phyloP scores from a whole-genome alignment of 2,797 vertebrate genomes.

The Euphonia xanthogaster region DNA sequence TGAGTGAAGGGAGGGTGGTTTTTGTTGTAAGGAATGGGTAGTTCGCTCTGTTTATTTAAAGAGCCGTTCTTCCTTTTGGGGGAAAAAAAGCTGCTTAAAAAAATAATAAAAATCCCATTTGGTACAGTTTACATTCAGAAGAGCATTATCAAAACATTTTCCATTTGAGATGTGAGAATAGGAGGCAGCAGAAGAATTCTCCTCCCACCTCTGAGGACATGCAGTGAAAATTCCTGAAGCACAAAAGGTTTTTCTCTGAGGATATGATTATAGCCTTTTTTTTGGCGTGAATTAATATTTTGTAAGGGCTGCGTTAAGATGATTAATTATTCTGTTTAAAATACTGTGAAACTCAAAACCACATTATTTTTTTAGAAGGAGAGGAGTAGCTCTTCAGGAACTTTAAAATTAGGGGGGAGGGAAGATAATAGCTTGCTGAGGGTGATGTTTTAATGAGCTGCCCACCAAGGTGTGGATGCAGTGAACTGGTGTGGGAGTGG shows the following conservation, averaged over 20 bases:
- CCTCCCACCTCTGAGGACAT: slow-evolving; percentile 23
- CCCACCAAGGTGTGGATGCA: neutral
- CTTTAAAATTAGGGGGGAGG: slow-evolving; percentile 20
- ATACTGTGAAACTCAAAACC: slow-evolving; percentile 47
- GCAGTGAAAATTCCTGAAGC: slow-evolving; percentile 23
- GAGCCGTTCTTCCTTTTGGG: slow-evolving; percentile 43
- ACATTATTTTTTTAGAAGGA: slow-evolving; percentile 2
- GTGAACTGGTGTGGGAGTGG: neutral
- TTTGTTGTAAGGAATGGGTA: slow-evolving; percentile 60
- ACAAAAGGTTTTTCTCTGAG: slow-evolving; percentile 43
- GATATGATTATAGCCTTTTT: slow-evolving; percentile 24
- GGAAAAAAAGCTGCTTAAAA: neutral
- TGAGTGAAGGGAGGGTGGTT: slow-evolving; percentile 53
- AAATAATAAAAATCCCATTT: slow-evolving; percentile 15
- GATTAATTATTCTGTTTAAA: slow-evolving; percentile 46
- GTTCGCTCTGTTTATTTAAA: slow-evolving; percentile 50
- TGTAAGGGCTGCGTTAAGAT: slow-evolving; percentile 19
- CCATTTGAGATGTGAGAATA: slow-evolving; percentile 21
- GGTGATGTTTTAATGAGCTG: neutral
- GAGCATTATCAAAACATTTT: slow-evolving; percentile 51
- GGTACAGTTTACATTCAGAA: slow-evolving; percentile 46
- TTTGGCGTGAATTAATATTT: slow-evolving; percentile 38
- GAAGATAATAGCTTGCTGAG: neutral
- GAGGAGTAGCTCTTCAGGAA: slow-evolving; percentile 36
- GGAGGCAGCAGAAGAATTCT: slow-evolving; percentile 39